These are phyloP conservation scores for Sebastes fasciatus DNA, from an alignment of 2,113 vertebrate species.

Conservation along the genomic window DNA sequence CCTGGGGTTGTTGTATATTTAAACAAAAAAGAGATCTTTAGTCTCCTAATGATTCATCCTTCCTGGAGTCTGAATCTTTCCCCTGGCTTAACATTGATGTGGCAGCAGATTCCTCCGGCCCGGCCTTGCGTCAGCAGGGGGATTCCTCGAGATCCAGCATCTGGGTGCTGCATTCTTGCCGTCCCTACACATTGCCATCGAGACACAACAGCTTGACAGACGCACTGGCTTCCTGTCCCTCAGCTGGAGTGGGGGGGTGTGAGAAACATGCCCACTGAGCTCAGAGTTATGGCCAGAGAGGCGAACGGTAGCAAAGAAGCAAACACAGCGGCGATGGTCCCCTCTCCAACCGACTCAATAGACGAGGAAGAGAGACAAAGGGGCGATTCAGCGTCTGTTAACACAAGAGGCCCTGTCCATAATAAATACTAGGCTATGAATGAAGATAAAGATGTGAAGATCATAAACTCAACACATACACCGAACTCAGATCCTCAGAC, in stretches of 20 bases:
- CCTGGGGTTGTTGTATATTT: background rate
- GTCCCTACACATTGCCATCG: conserved; percentile 56
- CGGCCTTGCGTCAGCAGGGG: conserved; percentile 62
- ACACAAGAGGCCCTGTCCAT: conserved; percentile 67
- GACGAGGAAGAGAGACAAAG: conserved; percentile 60
- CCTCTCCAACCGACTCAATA: conserved; percentile 53
- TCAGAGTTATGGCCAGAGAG: conserved; percentile 71
- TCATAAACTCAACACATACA: background rate
- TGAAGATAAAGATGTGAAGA: conserved; percentile 37
- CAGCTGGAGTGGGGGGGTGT: conserved; percentile 72
- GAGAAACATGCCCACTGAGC: conserved; percentile 67
- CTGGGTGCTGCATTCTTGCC: conserved; percentile 73
- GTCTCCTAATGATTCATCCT: conserved; percentile 36
- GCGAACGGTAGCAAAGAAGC: conserved; percentile 55
- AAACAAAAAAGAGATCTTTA: conserved; percentile 12
- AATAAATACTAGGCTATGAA: conserved; percentile 56
- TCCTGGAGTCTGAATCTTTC: conserved; percentile 2
- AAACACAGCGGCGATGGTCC: conserved; percentile 58
- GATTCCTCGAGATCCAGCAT: conserved; percentile 67
- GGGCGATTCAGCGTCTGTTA: conserved; percentile 64
- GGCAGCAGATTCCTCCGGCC: conserved; percentile 58
- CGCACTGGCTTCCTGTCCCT: conserved; percentile 63
- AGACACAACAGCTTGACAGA: conserved; percentile 46
- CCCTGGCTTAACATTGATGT: conserved; percentile 46
- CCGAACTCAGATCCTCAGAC: background rate